A percentile compares a stretch with the other conserved stretches of the same genome.
phyloP scores from a whole-genome alignment of 1,140 invertebrate genomes.

The Drosophila yakuba region DNA sequence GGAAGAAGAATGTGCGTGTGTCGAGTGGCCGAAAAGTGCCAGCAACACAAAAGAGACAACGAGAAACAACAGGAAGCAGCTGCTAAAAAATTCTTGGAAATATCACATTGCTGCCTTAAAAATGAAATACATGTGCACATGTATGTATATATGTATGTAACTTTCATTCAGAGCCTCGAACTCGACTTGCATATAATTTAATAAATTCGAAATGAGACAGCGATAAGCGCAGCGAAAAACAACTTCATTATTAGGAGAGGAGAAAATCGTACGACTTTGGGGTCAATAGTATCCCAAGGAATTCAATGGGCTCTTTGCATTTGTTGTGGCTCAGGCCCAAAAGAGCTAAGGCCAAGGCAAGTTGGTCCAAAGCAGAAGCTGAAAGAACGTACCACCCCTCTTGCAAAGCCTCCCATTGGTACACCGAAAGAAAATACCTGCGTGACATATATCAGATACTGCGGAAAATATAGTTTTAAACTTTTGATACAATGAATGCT shows the following conservation, averaged over 20 bases:
- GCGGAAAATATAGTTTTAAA: too few species aligned
- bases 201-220: constrained; percentile 76
- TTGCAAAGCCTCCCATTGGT: constrained; percentile 1
- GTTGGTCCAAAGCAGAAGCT: constrained; percentile 49
- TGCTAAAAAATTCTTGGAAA: constrained; percentile 79
- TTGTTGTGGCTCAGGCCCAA: constrained; percentile 43
- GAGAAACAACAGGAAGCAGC: constrained; percentile 72
- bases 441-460: too few species aligned
- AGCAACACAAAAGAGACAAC: constrained; percentile 9
- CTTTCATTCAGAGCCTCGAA: constrained; percentile 1
- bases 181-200: constrained; percentile 60
- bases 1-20: constrained; percentile 50
- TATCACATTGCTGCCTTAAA: constrained; percentile 50
- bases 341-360: constrained; percentile 51
- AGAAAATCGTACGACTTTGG: constrained; percentile 42
- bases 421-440: background rate
- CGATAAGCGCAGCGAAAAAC: constrained; percentile 37
- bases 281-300: constrained; percentile 80
- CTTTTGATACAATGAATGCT: too few species aligned
- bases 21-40: constrained; percentile 37
- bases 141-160: background rate
- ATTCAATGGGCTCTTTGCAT: constrained; percentile 71
- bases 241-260: constrained; percentile 69
- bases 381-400: constrained; percentile 21
- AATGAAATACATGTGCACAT: constrained; percentile 27